These are phyloP conservation scores for Atta cephalotes DNA, from an alignment of 1,140 invertebrate genomes.

Conservation along the genomic window DNA sequence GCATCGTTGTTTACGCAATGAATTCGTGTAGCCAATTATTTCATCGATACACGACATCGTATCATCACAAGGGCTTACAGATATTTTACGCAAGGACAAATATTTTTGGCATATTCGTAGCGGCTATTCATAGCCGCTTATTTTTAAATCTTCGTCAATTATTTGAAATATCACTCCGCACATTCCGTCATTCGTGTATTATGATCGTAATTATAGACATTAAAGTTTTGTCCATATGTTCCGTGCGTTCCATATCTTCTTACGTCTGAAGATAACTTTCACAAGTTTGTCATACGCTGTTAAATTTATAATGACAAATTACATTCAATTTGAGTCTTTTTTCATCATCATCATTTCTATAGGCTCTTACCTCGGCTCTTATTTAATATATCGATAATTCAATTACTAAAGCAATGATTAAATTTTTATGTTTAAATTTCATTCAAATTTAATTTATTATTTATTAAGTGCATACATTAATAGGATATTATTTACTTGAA, in stretches of 20 bases:
- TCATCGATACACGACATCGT: slow-evolving; percentile 6
- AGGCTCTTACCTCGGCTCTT: no score
- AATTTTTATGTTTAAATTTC: no score
- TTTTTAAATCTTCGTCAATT: slow-evolving; percentile 37
- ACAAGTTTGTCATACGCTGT: not conserved
- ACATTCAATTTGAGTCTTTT: no score
- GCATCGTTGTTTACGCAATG: slow-evolving; percentile 8
- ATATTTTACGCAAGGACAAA: slow-evolving; percentile 11
- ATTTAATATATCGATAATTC: no score
- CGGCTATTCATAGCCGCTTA: not conserved
- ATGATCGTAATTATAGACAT: not conserved
- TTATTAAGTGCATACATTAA: no score
- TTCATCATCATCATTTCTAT: no score
- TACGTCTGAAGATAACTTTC: not conserved
- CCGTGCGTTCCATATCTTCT: not conserved
- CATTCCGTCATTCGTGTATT: not conserved
- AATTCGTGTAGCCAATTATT: not conserved
- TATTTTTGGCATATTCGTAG: slow-evolving; percentile 7
- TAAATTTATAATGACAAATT: no score
- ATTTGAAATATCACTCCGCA: slow-evolving; percentile 8
- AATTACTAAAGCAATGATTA: no score
- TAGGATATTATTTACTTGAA: no score
- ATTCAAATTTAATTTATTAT: no score
- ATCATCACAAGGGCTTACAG: not conserved
- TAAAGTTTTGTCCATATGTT: not conserved